Conservation (phyloP, 2,797 vertebrate species). For the Acanthurus leucopareius region DNA sequence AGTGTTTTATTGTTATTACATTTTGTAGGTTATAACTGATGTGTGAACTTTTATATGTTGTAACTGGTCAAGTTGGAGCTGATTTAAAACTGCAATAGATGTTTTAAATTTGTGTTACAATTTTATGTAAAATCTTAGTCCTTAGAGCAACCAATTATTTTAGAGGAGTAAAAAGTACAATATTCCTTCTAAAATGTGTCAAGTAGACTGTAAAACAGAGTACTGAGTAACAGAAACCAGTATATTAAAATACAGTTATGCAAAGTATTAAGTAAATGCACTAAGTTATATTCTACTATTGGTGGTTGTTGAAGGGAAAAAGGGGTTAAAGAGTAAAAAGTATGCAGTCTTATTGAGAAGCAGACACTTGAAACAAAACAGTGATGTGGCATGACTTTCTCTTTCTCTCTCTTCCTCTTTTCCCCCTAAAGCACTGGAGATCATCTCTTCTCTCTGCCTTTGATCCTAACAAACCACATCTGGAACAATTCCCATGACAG, state of each 20-base stretch:
- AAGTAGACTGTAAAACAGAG: not conserved
- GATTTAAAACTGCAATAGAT: not conserved
- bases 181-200: not conserved
- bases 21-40: too few species aligned
- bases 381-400: constrained; percentile 1
- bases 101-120: too few species aligned
- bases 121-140: too few species aligned
- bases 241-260: not conserved
- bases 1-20: too few species aligned
- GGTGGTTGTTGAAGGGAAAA: not conserved
- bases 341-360: not conserved
- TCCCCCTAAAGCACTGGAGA: constrained; percentile 34
- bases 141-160: not conserved
- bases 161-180: not conserved
- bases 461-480: constrained; percentile 73
- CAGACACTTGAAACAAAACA: constrained; percentile 3
- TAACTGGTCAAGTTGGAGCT: not conserved
- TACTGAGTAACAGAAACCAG: not conserved
- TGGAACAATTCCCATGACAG: constrained; percentile 70
- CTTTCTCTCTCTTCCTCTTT: not conserved
- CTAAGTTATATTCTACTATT: not conserved
- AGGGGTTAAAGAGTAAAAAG: not conserved
- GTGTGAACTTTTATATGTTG: not conserved
- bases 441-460: constrained; percentile 57
- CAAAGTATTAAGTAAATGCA: not conserved